Percentiles rank a stretch among this genome's conserved stretches.
Conservation (phyloP, 2,888 invertebrate species). For the Oscheius sp. region DNA sequence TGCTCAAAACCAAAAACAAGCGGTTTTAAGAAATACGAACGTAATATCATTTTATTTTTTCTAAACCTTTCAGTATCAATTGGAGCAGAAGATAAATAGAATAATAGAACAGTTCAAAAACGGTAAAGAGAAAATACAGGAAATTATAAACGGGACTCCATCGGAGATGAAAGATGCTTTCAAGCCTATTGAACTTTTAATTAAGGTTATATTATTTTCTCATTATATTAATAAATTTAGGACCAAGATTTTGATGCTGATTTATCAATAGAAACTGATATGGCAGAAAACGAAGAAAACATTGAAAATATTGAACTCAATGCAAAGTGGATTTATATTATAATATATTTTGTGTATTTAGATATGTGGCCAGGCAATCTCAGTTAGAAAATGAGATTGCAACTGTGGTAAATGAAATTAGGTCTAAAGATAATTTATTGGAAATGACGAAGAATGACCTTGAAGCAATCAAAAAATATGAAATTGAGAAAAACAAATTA, state of each 20-base stretch:
- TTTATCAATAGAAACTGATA: constrained; percentile 18
- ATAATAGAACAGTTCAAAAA: neutral
- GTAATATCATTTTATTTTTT: neutral
- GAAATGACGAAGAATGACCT: constrained; percentile 1
- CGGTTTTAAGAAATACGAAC: neutral
- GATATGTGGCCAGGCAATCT: constrained; percentile 9
- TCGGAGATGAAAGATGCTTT: neutral
- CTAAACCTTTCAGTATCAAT: neutral
- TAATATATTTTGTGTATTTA: neutral
- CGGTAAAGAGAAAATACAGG: neutral
- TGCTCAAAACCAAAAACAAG: too few species aligned
- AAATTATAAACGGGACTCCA: neutral
- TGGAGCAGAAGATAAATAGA: neutral
- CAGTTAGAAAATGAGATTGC: neutral
- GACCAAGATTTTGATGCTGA: neutral
- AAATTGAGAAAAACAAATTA: neutral
- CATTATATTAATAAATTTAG: neutral
- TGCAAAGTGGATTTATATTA: neutral
- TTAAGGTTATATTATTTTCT: neutral
- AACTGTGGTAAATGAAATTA: neutral
- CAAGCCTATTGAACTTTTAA: neutral
- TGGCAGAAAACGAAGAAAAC: constrained; percentile 21
- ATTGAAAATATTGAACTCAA: neutral
- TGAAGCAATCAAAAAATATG: constrained; percentile 6
- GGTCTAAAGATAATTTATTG: neutral